phyloP scores from a whole-genome alignment of 2,888 invertebrate genomes.

The Cataglyphis albicans region DNA sequence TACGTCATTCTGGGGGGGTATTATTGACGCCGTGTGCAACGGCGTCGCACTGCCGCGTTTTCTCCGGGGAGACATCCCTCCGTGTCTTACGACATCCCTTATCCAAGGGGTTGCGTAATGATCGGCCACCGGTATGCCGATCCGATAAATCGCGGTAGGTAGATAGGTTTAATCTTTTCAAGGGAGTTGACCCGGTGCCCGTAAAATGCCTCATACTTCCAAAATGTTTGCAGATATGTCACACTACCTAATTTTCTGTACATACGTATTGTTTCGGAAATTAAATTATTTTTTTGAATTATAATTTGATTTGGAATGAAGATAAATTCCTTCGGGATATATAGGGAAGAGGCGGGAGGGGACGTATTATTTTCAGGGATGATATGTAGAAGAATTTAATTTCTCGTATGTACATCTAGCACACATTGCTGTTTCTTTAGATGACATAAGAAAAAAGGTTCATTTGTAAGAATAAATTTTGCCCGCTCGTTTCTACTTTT shows the following conservation, averaged over 20 bases:
- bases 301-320: not conserved
- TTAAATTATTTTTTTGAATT: conserved; percentile 3
- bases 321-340: conserved; percentile 36
- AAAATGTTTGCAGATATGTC: not conserved
- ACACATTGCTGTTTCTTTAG: not conserved
- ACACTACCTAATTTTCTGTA: not conserved
- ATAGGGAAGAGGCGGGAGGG: not conserved
- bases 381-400: not conserved
- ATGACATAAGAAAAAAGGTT: not conserved
- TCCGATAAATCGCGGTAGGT: not conserved
- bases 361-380: conserved; percentile 3
- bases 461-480: not conserved
- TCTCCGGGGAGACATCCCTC: conserved; percentile 59
- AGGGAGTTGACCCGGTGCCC: not conserved
- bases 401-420: not conserved
- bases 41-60: conserved; percentile 71
- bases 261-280: not conserved
- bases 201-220: not conserved
- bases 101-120: conserved; percentile 36
- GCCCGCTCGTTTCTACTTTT: not conserved
- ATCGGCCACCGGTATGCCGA: conserved; percentile 1
- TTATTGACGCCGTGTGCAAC: conserved; percentile 80
- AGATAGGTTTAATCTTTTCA: not conserved
- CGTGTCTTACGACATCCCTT: conserved; percentile 6
- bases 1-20: conserved; percentile 82